Base-by-base conservation (phyloP, 2,888 invertebrate species). In the Ormia ochracea region DNA sequence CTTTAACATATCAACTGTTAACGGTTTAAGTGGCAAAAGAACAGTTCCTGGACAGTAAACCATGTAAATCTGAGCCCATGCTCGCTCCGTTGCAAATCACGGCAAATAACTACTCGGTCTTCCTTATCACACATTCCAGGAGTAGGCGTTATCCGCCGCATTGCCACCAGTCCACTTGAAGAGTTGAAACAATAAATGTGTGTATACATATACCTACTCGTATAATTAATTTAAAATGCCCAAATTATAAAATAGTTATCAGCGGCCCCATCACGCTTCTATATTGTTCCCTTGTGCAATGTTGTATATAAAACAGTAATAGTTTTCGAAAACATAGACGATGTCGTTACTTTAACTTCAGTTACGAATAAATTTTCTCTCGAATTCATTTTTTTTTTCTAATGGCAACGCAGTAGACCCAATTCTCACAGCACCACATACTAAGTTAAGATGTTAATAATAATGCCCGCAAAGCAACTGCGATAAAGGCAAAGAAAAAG, bases 391-490 rank as follows among this genome's bases (percentile, higher is more conserved):
- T 65, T 65, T 50, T 26, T 68, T 56, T 73, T 81, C 73, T 81
- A 81, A 81, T 78, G 78, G 65, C 73, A 78, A 78, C 81, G 78
- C 73, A 77, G 78, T 74, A 81, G 81, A 81, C 81, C 81, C 65
- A 81, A 81, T 81, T 81, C 81, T 81, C 81, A 81, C 78, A 81
- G 81, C 74, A 81, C 74, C 45, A 38, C 76, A 73, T 63, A 74
- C 66, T 38, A 48, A 80, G 59, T 73, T 76, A 76, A 80, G 76
- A 80, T 76, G 76, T 76, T 76, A 63, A 63, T 66, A 59, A 66
- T 61, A 38, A n/a, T 38, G n/a, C 3, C 12, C n/a, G 58, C 28
- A 73, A 78, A 68, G 50, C 50, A 63, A 41, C 56, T 65, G 43
- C 65, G 48, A 41, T 38, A 33, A 52, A 38, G 61, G 54, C 41